phyloP scores from a whole-genome alignment of 2,797 vertebrate species.

The Simalia tracyae region DNA sequence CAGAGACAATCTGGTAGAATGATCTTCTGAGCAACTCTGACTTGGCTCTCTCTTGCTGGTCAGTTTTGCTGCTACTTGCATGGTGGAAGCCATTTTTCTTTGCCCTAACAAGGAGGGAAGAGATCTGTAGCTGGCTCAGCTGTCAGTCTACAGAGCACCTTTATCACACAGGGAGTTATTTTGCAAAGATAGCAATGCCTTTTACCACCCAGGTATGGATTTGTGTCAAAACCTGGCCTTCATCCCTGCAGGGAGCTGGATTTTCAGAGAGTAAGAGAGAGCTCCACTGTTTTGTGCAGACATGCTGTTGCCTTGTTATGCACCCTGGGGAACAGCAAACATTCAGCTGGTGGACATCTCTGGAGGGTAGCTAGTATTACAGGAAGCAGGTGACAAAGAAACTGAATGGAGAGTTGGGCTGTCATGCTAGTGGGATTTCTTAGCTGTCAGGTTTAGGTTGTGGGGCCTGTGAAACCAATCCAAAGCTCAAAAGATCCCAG shows the following conservation, averaged over 20 bases:
- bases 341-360: constrained; percentile 8
- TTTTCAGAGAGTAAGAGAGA: not conserved
- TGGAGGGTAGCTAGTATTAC: not conserved
- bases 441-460: not conserved
- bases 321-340: not conserved
- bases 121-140: not conserved
- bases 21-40: not conserved
- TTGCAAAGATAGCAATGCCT: constrained; percentile 25
- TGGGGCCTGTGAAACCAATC: not conserved
- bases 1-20: not conserved
- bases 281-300: not conserved
- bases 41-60: not conserved
- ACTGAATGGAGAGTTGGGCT: not conserved
- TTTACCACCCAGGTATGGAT: constrained; percentile 22
- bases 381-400: not conserved
- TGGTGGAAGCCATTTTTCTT: not conserved
- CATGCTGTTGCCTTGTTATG: not conserved
- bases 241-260: not conserved
- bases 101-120: not conserved
- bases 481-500: constrained; percentile 1
- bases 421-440: constrained; percentile 17
- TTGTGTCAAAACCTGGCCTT: constrained; percentile 28
- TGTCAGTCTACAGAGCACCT: constrained; percentile 4
- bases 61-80: not conserved
- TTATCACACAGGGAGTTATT: not conserved